These are phyloP conservation scores for Nyctibius bracteatus DNA, from an alignment of 2,113 vertebrate genomes.

Conservation along the genomic window DNA sequence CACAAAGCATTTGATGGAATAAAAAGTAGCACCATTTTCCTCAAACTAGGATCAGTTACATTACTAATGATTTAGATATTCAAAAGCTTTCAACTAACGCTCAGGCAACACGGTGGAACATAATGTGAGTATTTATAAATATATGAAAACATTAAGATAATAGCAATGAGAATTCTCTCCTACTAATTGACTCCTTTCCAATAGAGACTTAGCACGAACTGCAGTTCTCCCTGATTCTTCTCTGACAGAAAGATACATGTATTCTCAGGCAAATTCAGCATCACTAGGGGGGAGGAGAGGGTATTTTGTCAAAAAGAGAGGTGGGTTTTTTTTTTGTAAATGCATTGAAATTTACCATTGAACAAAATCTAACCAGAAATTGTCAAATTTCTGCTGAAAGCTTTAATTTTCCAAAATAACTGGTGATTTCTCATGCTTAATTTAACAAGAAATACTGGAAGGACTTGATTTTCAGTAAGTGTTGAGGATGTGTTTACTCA, in stretches of 20 bases:
- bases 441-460: not conserved
- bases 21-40: not conserved
- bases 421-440: not conserved
- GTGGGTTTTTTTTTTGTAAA: not conserved
- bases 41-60: not conserved
- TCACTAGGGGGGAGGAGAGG: accelerated
- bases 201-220: not conserved
- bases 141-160: conserved; percentile 24
- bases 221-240: not conserved
- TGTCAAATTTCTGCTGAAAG: not conserved
- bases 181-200: not conserved
- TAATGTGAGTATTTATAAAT: conserved; percentile 42
- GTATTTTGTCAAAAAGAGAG: not conserved
- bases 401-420: not conserved
- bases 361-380: not conserved
- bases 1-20: not conserved
- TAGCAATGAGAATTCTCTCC: not conserved
- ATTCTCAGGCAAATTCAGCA: not conserved
- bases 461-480: not conserved
- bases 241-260: not conserved
- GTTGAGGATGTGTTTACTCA: not conserved
- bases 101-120: not conserved
- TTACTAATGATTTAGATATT: not conserved
- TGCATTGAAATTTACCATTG: not conserved
- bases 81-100: not conserved